phyloP scores from a whole-genome alignment of 1,140 invertebrate genomes.

The Limonius californicus region DNA sequence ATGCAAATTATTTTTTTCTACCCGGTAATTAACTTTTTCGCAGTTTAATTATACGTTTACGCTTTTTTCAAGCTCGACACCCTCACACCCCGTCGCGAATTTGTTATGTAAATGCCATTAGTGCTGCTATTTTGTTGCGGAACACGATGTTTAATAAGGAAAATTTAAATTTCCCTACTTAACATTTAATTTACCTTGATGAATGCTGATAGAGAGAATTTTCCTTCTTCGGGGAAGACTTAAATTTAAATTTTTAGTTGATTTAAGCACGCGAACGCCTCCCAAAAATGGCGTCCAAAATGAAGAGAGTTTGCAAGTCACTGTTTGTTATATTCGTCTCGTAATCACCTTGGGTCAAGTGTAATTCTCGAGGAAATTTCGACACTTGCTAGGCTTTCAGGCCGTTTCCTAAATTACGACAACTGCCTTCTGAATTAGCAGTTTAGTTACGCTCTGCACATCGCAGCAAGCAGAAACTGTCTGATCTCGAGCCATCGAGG shows the following conservation, averaged over 20 bases:
- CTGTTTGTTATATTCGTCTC: background rate
- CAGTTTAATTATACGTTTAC: background rate
- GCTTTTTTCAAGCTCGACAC: background rate
- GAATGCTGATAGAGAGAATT: background rate
- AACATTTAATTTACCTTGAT: background rate
- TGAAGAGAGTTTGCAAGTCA: too few relatives aligned
- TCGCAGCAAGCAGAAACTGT: too few relatives aligned
- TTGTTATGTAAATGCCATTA: constrained; percentile 1
- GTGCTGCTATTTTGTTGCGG: background rate
- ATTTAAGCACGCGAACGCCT: background rate
- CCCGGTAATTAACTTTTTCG: background rate
- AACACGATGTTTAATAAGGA: background rate
- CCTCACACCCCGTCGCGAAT: background rate
- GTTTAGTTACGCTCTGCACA: background rate
- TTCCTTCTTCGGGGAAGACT: background rate
- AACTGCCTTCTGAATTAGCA: background rate
- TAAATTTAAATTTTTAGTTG: too few relatives aligned
- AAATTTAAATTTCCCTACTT: background rate
- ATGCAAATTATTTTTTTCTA: background rate
- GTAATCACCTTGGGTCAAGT: background rate
- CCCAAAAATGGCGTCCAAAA: background rate
- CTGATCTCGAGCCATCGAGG: too few relatives aligned
- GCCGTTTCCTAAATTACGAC: background rate
- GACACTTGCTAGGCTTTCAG: background rate
- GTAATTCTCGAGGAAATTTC: background rate